Evolutionary conservation across 2,888 invertebrate genomes (phyloP), one percentile per base, ranked within the genome.

Genomic region (Neocrepidodera transversa): DNA sequence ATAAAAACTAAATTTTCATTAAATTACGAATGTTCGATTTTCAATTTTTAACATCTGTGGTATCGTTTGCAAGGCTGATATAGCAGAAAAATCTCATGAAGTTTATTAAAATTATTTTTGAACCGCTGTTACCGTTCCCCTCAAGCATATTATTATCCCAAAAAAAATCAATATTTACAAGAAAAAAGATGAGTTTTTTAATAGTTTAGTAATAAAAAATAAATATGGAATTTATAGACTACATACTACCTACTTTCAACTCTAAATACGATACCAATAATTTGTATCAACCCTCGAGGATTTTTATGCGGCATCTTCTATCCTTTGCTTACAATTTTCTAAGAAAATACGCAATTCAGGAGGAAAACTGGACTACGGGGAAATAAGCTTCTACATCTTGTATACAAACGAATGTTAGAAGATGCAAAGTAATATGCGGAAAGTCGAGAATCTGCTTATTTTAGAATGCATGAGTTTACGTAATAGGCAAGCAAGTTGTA

Each of bases 391-490:
- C 40, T 66, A 70, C 71, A 72, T 75, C 76, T 75, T 72, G 66
- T 68, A 70, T 71, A 40, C 10, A 28, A 40, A 70, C 72, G 72
- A 74, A 78, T 76, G 75, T 74, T 77, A 72, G 78, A 77, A 77
- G 76, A 78, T 78, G 77, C 77, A 78, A 76, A 77, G 73, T 76
- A 73, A 76, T 76, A 74, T 71, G 69, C 69, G 71, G 71, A 71
- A 71, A 76, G 73, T 71, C 72, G 71, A 71, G 75, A 78, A 77
- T 77, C 77, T 75, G 76, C 76, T 76, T 75, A 72, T 74, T 76
- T 76, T 76, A 74, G 71, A 76, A 77, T 78, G 76, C 76, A 79
- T 78, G 78, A 78, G 76, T 77, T 77, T 76, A 76, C 73, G 60
- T 63, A 71, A 71, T 72, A 50, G 38, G 20, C 17, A 20, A 50